These are phyloP conservation scores for Heliconius hermathena DNA, from an alignment of 1,140 invertebrate genomes.

Conservation along the genomic window DNA sequence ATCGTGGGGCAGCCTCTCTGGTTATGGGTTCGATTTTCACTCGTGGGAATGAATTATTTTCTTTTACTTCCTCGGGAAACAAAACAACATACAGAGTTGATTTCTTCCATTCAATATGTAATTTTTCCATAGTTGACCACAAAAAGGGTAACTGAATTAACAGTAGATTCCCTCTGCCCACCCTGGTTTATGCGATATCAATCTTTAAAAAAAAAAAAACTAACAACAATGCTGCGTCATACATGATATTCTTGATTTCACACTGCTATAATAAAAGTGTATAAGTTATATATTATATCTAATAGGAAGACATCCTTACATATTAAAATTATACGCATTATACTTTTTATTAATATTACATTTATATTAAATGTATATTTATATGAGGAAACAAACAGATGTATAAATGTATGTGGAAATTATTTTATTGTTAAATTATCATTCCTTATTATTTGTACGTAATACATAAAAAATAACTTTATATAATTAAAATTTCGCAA, in stretches of 20 bases:
- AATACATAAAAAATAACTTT: not conserved
- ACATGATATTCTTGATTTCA: not conserved
- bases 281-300: not conserved
- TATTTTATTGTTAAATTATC: not conserved
- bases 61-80: no score
- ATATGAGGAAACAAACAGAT: not conserved
- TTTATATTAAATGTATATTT: not conserved
- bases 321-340: no score
- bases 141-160: no score
- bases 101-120: no score
- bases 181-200: no score
- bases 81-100: no score
- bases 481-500: not conserved
- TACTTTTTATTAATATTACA: not conserved
- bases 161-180: not conserved
- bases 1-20: no score
- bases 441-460: not conserved
- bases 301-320: no score
- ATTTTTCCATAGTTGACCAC: no score
- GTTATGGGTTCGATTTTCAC: no score
- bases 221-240: not conserved
- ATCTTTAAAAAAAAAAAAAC: not conserved
- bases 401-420: not conserved
- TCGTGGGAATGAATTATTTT: no score
- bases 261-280: not conserved